phyloP scores from a whole-genome alignment of 2,113 vertebrate genomes.

The Callithrix jacchus region DNA sequence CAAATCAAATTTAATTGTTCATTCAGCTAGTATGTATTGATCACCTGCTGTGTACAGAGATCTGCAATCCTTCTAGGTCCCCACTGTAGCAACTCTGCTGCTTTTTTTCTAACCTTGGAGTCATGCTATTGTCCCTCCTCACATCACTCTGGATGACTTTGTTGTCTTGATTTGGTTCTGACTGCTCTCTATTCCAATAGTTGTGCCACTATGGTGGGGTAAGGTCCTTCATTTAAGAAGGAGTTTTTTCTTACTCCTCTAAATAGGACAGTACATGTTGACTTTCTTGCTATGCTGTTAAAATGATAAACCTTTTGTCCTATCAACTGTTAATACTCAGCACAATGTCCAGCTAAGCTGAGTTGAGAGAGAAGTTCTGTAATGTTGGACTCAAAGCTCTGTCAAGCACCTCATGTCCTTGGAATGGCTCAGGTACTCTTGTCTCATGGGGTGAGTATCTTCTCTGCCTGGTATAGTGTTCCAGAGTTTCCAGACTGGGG shows the following conservation, averaged over 20 bases:
- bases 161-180: neutral
- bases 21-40: neutral
- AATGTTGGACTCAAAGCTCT: neutral
- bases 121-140: neutral
- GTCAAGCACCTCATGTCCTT: neutral
- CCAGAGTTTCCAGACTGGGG: neutral
- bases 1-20: neutral
- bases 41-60: neutral
- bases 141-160: neutral
- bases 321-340: neutral
- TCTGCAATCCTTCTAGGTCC: neutral
- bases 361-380: neutral
- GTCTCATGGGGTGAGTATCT: neutral
- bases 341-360: neutral
- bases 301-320: neutral
- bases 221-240: neutral
- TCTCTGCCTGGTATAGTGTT: neutral
- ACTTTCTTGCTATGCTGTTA: neutral
- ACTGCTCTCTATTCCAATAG: neutral
- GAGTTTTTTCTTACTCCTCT: neutral
- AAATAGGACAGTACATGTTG: neutral
- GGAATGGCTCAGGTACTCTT: neutral
- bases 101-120: neutral
- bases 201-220: accelerated
- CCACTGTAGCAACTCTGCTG: neutral